Evolutionary conservation across 1,140 invertebrate genomes (phyloP).

Genomic region (Marisa cornuarietis): DNA sequence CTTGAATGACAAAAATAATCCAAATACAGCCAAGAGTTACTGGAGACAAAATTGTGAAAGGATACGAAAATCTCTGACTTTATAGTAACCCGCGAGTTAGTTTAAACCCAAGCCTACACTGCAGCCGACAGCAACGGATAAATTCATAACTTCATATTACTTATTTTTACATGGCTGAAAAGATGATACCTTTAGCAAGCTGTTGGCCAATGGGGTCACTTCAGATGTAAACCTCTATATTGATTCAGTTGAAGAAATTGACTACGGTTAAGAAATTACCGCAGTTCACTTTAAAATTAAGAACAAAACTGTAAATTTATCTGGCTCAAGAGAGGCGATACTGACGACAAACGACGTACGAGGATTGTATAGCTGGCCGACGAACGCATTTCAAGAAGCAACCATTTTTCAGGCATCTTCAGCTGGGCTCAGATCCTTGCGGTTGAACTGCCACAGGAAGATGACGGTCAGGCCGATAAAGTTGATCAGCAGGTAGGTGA

Average conservation of each 20-base stretch:
- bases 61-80: not conserved
- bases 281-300: not conserved
- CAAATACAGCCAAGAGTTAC: not conserved
- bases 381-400: not conserved
- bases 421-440: not conserved
- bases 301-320: not conserved
- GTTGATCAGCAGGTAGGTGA: conserved; percentile 61
- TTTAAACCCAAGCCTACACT: not conserved
- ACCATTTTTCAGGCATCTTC: not conserved
- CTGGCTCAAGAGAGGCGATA: not conserved
- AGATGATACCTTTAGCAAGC: no score
- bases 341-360: not conserved
- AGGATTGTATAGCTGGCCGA: not conserved
- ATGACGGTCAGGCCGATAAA: conserved; percentile 57
- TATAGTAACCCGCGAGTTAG: not conserved
- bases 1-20: no score
- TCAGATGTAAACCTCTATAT: not conserved
- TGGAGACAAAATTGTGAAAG: not conserved
- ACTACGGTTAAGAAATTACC: not conserved
- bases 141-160: not conserved
- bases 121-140: not conserved
- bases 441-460: conserved; percentile 48
- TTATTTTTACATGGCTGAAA: no score
- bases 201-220: no score
- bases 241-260: not conserved